These are phyloP conservation scores for Alosa sapidissima DNA, from an alignment of 2,797 vertebrate species.

Conservation along the genomic window DNA sequence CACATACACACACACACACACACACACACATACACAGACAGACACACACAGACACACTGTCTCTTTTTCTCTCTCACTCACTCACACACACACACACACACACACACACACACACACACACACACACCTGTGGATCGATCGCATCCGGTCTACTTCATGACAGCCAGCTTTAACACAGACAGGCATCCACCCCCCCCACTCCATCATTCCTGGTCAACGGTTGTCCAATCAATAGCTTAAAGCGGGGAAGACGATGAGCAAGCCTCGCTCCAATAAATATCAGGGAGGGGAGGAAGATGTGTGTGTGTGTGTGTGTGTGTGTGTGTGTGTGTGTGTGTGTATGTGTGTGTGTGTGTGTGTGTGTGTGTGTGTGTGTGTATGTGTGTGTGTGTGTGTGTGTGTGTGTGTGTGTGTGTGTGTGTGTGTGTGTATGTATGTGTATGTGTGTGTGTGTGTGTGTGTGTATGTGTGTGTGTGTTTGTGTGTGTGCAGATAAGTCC, in stretches of 20 bases:
- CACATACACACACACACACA: background rate
- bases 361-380: background rate
- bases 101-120: background rate
- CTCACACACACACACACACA: background rate
- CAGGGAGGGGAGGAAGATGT: background rate
- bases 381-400: background rate
- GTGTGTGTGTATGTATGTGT: background rate
- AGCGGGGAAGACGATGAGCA: background rate
- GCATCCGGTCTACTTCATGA: constrained; percentile 32
- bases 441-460: background rate
- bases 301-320: background rate
- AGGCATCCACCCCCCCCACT: background rate
- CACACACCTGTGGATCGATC: constrained; percentile 31
- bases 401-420: background rate
- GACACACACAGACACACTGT: background rate
- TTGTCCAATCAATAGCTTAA: constrained; percentile 31
- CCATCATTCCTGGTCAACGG: constrained; percentile 4
- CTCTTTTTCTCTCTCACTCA: no score
- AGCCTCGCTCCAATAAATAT: background rate
- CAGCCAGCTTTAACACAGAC: constrained; percentile 29
- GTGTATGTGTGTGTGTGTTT: background rate
- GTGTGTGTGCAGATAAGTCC: no score
- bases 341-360: background rate
- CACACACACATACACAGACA: background rate
- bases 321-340: background rate